phyloP scores from a whole-genome alignment of 2,797 vertebrate genomes.

The Dicrostonyx torquatus region DNA sequence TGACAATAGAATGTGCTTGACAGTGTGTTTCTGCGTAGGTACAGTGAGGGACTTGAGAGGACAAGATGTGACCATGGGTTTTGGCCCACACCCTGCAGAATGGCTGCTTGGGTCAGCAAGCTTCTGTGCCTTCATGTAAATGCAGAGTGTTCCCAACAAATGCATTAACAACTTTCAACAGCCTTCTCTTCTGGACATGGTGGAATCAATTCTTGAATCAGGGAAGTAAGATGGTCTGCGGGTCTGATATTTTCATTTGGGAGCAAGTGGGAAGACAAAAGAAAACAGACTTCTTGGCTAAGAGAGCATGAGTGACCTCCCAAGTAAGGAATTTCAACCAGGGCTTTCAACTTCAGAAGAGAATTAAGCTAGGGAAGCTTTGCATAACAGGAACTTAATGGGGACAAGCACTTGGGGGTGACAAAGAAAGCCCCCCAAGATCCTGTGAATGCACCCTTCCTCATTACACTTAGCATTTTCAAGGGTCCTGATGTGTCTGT shows the following conservation, averaged over 20 bases:
- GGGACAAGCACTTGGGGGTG: conserved; percentile 70
- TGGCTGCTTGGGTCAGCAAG: conserved; percentile 71
- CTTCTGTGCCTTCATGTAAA: conserved; percentile 72
- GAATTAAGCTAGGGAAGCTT: conserved; percentile 84
- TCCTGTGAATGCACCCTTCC: conserved; percentile 3
- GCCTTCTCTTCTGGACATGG: conserved; percentile 69
- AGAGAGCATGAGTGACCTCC: conserved; percentile 88
- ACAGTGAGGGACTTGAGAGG: conserved; percentile 71
- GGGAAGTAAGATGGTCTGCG: conserved; percentile 80
- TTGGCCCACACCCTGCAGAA: conserved; percentile 43
- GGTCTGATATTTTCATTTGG: conserved; percentile 82
- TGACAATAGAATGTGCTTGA: conserved; percentile 79
- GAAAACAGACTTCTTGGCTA: conserved; percentile 87
- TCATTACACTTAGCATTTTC: conserved; percentile 40
- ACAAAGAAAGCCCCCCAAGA: background rate
- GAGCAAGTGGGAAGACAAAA: conserved; percentile 87
- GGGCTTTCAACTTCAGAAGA: conserved; percentile 84
- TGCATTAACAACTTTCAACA: conserved; percentile 78
- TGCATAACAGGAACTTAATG: conserved; percentile 83
- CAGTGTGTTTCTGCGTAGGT: conserved; percentile 81
- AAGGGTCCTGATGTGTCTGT: conserved; percentile 72
- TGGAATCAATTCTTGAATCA: conserved; percentile 81
- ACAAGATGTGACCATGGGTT: conserved; percentile 74
- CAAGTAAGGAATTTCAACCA: conserved; percentile 87
- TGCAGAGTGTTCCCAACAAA: conserved; percentile 65